phyloP scores from a whole-genome alignment of 2,888 invertebrate genomes.

The Synanthedon formicaeformis region DNA sequence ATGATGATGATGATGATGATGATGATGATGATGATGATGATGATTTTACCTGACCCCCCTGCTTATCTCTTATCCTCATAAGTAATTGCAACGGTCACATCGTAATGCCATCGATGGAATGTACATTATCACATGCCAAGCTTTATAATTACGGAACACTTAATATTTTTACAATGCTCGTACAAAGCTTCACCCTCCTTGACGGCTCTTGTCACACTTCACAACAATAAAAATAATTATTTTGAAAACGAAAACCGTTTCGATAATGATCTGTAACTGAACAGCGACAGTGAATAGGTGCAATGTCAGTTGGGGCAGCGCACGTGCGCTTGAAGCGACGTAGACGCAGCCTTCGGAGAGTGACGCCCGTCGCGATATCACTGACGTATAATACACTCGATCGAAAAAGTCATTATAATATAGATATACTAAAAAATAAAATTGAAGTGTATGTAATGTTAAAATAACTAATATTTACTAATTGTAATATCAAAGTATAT shows the following conservation, averaged over 20 bases:
- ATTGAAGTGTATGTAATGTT: too few relatives aligned
- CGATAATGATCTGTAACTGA: not conserved
- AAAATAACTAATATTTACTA: too few relatives aligned
- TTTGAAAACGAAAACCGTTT: not conserved
- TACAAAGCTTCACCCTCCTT: not conserved
- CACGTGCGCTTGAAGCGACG: slow-evolving; percentile 10
- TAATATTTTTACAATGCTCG: not conserved
- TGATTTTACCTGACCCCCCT: too few relatives aligned
- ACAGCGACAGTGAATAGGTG: not conserved
- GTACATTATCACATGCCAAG: too few relatives aligned
- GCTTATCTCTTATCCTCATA: too few relatives aligned
- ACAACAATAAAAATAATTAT: not conserved
- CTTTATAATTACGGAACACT: too few relatives aligned
- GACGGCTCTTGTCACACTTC: not conserved
- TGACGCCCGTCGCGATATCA: slow-evolving; percentile 7
- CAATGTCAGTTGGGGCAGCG: slow-evolving; percentile 18
- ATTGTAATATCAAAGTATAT: too few relatives aligned
- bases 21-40: too few relatives aligned
- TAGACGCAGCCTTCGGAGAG: slow-evolving; percentile 16
- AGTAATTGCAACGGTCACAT: too few relatives aligned
- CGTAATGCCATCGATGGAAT: too few relatives aligned
- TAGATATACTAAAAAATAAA: too few relatives aligned
- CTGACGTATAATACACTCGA: not conserved
- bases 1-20: too few relatives aligned
- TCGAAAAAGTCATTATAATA: not conserved